These are phyloP conservation scores for Ctenodactylus gundi DNA, from an alignment of 2,113 vertebrate genomes.

Conservation along the genomic window DNA sequence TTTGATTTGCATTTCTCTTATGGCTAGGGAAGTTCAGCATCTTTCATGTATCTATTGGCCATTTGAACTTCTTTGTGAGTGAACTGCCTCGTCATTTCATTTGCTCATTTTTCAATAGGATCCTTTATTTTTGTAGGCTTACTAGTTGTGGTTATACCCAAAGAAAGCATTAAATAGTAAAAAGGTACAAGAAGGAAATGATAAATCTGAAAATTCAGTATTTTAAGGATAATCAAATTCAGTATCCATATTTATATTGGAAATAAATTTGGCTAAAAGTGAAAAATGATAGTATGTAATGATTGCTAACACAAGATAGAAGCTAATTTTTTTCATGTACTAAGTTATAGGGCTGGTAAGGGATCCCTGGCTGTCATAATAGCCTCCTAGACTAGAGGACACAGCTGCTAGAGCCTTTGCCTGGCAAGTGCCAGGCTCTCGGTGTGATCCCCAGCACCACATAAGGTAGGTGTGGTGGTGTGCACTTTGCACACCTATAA, in stretches of 20 bases:
- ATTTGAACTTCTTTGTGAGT: no score
- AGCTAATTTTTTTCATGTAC: not conserved
- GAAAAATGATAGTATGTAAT: not conserved
- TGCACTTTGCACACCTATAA: no score
- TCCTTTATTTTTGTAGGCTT: not conserved
- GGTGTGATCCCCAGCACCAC: no score
- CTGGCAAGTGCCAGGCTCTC: no score
- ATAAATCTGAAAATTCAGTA: not conserved
- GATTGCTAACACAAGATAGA: not conserved
- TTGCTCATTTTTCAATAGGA: not conserved
- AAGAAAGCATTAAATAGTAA: not conserved
- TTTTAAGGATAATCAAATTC: not conserved
- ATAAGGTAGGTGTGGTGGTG: no score
- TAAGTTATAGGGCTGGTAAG: not conserved
- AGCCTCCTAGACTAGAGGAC: no score
- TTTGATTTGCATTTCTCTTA: no score
- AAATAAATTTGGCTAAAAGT: not conserved
- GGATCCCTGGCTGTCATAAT: not conserved
- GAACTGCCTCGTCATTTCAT: no score
- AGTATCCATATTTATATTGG: not conserved
- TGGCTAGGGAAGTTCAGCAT: no score
- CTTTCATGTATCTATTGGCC: no score
- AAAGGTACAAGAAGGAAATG: not conserved
- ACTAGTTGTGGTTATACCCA: slow-evolving; percentile 4
- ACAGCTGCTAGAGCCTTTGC: no score